phyloP scores from a whole-genome alignment of 2,888 invertebrate species.

The Drosophila meridiana region DNA sequence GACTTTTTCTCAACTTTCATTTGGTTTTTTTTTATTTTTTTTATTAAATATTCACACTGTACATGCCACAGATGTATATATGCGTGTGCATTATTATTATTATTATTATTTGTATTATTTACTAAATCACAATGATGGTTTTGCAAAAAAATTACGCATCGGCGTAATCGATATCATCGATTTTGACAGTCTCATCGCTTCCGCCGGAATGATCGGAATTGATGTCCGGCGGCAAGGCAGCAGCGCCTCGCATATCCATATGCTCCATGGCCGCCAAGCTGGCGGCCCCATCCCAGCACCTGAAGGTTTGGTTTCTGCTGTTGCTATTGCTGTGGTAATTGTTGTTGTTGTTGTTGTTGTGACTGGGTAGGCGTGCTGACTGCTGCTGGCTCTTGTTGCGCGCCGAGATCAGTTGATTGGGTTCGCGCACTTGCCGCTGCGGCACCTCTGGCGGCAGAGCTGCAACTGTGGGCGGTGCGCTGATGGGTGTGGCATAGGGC shows the following conservation, averaged over 20 bases:
- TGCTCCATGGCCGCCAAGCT: slow-evolving; percentile 70
- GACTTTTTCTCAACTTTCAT: too few species aligned
- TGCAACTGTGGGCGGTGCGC: background rate
- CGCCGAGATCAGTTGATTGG: slow-evolving; percentile 57
- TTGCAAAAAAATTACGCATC: background rate
- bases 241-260: slow-evolving; percentile 71
- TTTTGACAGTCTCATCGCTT: slow-evolving; percentile 84
- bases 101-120: too few species aligned
- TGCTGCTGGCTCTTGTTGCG: slow-evolving; percentile 37
- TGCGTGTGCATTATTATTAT: too few species aligned
- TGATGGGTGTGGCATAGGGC: slow-evolving; percentile 47
- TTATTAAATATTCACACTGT: too few species aligned
- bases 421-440: slow-evolving; percentile 76
- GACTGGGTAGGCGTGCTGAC: slow-evolving; percentile 31
- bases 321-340: slow-evolving; percentile 13
- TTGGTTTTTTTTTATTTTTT: too few species aligned
- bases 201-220: slow-evolving; percentile 85
- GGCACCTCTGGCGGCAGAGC: slow-evolving; percentile 8
- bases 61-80: too few species aligned
- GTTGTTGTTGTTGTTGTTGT: background rate
- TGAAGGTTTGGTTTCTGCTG: slow-evolving; percentile 37
- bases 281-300: slow-evolving; percentile 63
- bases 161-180: slow-evolving; percentile 83
- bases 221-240: slow-evolving; percentile 65
- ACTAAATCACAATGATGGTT: too few species aligned